Evolutionary conservation across 2,888 invertebrate species (phyloP).

Genomic region (Kryphioiulus occultus): DNA sequence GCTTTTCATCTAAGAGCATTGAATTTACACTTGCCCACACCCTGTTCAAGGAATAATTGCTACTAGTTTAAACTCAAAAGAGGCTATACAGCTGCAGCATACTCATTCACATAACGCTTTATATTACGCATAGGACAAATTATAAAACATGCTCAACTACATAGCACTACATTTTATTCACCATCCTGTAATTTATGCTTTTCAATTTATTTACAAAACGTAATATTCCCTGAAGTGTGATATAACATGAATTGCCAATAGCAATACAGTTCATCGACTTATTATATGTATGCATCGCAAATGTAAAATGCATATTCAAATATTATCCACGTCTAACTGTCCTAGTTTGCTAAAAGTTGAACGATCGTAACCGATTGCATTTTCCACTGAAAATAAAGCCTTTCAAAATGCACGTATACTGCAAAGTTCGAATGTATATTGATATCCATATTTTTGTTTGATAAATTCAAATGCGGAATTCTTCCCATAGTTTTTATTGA

Average conservation of each 20-base stretch:
- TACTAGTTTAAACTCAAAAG: background rate
- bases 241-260: background rate
- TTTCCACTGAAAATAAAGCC: background rate
- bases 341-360: background rate
- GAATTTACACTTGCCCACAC: background rate
- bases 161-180: background rate
- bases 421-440: background rate
- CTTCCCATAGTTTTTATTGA: constrained; percentile 21
- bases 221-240: background rate
- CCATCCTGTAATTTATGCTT: background rate
- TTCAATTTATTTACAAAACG: background rate
- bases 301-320: background rate
- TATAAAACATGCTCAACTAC: background rate
- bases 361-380: background rate
- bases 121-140: background rate
- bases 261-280: background rate
- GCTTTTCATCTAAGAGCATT: no score
- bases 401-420: background rate
- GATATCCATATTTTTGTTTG: constrained; percentile 14
- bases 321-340: background rate
- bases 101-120: no score
- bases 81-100: background rate
- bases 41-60: background rate
- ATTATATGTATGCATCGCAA: background rate
- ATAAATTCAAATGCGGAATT: constrained; percentile 24